Base-by-base conservation (phyloP, 1,140 invertebrate genomes). In the Neodiprion virginianus region DNA sequence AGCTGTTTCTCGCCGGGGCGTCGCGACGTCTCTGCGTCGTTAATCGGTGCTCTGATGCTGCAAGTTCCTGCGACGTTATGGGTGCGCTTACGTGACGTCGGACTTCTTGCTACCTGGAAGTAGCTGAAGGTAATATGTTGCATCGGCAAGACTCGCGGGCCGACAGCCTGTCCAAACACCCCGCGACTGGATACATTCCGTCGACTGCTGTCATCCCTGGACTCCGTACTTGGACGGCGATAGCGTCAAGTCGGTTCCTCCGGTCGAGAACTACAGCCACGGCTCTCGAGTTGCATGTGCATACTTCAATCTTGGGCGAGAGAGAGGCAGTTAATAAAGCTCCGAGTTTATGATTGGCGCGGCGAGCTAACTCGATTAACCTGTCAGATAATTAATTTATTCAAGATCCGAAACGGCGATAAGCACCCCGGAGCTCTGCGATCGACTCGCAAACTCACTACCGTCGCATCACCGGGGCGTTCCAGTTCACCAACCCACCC, bases 351-450 rank as follows among this genome's bases (percentile, higher is more conserved):
- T 77, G 78, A 82, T 80, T 77, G 80, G 77, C 74, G 70, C 72
- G 69, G 48, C 48, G 66, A 72, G 66, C 79, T 78, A 79, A 82
- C 77, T 84, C 79, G 77, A 82, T 83, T 83, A 79, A 81, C 77
- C 76, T 72, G 75, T 79, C 73, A 73, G 68, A 74, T 81, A 83
- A 84, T 82, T 83, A 83, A 84, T 83, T 81, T 78, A 80, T 84
- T 81, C 82, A 74, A 80, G 78, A 83, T 83, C 61, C 67, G 17
- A 48, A 67, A 69, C 75, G 71, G 79, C 77, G 79, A 83, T 83
- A 78, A 80, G 12, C 61, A 14, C 12, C 17, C 61, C 61, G 12
- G 17, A 14, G 12, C 61, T 65, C 61, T 21, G 76, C 75, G 68
- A 79, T 80, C 78, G 79, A 78, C 74, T 78, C 21, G 78, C 74